Evolutionary conservation across 2,888 invertebrate genomes (phyloP).

Genomic region (Papilio elwesi): DNA sequence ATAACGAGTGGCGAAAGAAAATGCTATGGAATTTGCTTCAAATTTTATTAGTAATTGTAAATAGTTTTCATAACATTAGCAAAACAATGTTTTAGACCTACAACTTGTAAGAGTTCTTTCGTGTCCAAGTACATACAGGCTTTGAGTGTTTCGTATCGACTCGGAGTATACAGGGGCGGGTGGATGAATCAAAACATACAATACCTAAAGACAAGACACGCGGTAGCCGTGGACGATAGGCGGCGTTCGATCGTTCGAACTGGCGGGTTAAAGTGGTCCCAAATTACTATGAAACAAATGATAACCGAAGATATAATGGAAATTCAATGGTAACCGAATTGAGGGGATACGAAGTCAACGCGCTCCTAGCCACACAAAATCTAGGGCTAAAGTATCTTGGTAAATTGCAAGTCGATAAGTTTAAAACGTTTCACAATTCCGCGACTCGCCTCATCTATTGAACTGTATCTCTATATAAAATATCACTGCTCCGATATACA

Average conservation of each 20-base stretch:
- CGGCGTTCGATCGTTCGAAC: slow-evolving; percentile 54
- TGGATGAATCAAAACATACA: slow-evolving; percentile 38
- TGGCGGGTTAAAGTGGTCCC: slow-evolving; percentile 76
- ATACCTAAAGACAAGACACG: slow-evolving; percentile 32
- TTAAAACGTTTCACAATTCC: slow-evolving; percentile 58
- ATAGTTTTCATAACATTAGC: slow-evolving; percentile 74
- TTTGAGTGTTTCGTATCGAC: slow-evolving; percentile 65
- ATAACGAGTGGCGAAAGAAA: slow-evolving; percentile 71
- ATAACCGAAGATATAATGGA: too few species aligned
- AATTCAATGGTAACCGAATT: slow-evolving; percentile 57
- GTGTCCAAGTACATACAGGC: slow-evolving; percentile 28
- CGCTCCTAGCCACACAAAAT: slow-evolving; percentile 64
- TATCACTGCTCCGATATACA: slow-evolving; percentile 79
- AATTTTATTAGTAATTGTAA: slow-evolving; percentile 76
- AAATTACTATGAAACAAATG: slow-evolving; percentile 80
- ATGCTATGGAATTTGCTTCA: slow-evolving; percentile 79
- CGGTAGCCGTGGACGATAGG: slow-evolving; percentile 16
- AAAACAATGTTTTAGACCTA: slow-evolving; percentile 62
- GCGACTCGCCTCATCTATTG: slow-evolving; percentile 51
- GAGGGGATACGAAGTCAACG: slow-evolving; percentile 39
- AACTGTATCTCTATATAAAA: slow-evolving; percentile 79
- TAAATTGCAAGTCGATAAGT: slow-evolving; percentile 61
- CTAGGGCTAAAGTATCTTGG: slow-evolving; percentile 62
- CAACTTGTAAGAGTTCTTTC: slow-evolving; percentile 47
- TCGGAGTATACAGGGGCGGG: slow-evolving; percentile 54